Conservation (phyloP, 2,797 vertebrate genomes). For the Danionella dracula region DNA sequence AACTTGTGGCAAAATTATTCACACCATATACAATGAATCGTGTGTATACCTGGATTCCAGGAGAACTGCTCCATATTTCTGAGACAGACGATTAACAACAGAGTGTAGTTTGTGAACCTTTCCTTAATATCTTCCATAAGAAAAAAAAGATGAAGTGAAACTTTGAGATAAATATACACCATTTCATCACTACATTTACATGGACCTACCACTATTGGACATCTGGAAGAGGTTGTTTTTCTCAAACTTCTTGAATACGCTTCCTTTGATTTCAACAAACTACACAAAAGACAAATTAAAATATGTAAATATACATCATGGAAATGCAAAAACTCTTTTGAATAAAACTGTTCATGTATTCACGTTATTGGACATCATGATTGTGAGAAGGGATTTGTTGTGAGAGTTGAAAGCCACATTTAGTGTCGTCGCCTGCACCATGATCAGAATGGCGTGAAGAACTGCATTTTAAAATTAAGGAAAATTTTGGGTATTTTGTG, state of each 20-base stretch:
- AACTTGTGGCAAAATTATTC: not conserved
- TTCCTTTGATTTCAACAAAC: constrained; percentile 98
- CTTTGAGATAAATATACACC: not conserved
- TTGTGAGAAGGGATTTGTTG: constrained; percentile 94
- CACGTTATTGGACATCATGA: constrained; percentile 99
- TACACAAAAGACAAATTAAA: constrained; percentile 51
- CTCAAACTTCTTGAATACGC: constrained; percentile 98
- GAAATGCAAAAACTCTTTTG: not conserved
- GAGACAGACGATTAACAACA: constrained; percentile 94
- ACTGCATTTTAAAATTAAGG: constrained; percentile 72
- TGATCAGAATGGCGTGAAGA: constrained; percentile 92
- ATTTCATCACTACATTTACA: not conserved
- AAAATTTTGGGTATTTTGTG: constrained; percentile 26
- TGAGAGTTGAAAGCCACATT: constrained; percentile 97
- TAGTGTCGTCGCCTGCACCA: constrained; percentile 95
- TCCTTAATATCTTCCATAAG: constrained; percentile 89
- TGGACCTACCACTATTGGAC: constrained; percentile 90
- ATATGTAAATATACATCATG: not conserved
- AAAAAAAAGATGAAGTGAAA: constrained; percentile 22
- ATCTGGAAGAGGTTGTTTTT: constrained; percentile 98
- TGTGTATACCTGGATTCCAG: constrained; percentile 88
- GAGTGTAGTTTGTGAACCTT: constrained; percentile 95
- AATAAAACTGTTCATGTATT: constrained; percentile 54
- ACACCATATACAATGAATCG: not conserved
- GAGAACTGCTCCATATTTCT: constrained; percentile 99